Conservation (phyloP, 2,888 invertebrate species). For the Aleiodes leptofemur region DNA sequence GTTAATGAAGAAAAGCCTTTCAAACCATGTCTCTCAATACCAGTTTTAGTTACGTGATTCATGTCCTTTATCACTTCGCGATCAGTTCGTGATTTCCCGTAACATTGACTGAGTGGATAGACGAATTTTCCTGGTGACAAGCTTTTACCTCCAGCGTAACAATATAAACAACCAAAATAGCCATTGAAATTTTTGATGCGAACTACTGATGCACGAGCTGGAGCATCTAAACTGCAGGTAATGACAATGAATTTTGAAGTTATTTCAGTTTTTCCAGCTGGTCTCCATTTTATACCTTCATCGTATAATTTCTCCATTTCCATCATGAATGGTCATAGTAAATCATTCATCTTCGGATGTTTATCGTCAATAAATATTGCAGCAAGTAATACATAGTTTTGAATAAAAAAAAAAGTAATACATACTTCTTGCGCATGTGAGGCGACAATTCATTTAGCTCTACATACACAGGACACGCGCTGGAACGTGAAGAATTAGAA, state of each 20-base stretch:
- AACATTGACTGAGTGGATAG: too few species aligned
- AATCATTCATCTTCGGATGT: slow-evolving; percentile 40
- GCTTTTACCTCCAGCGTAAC: too few species aligned
- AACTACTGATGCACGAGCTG: slow-evolving; percentile 39
- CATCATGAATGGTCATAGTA: slow-evolving; percentile 27
- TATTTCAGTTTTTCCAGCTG: not conserved
- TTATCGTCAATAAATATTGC: slow-evolving; percentile 40
- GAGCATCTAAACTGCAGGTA: slow-evolving; percentile 43
- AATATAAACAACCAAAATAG: slow-evolving; percentile 43
- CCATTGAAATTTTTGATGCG: slow-evolving; percentile 50
- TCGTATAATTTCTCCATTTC: slow-evolving; percentile 16
- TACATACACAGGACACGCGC: slow-evolving; percentile 48
- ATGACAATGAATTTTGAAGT: slow-evolving; percentile 38
- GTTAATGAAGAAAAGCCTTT: too few species aligned
- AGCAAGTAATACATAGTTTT: slow-evolving; percentile 43
- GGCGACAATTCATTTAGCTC: slow-evolving; percentile 53
- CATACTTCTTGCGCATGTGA: slow-evolving; percentile 45
- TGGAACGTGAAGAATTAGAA: too few species aligned
- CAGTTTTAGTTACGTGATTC: too few species aligned
- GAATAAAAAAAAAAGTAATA: too few species aligned
- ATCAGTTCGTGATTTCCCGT: too few species aligned
- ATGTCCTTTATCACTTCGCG: too few species aligned
- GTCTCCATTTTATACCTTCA: slow-evolving; percentile 43
- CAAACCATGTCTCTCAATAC: too few species aligned
- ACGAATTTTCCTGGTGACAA: too few species aligned